phyloP scores from a whole-genome alignment of 1,140 invertebrate genomes.

The Metaphire vulgaris region DNA sequence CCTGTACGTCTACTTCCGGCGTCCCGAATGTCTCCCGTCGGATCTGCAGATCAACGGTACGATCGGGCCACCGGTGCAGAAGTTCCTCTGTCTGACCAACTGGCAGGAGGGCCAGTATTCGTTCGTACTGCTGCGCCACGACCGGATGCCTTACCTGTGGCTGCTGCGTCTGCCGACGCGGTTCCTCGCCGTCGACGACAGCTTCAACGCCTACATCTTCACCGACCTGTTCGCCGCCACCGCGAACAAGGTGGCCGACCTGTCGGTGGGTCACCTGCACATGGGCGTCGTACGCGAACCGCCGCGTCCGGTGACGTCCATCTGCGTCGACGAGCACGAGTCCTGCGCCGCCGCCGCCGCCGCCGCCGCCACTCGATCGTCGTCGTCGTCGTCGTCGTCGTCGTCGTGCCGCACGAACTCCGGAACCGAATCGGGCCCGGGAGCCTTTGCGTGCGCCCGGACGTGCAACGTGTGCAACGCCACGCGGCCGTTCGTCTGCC shows the following conservation, averaged over 20 bases:
- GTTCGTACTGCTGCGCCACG: conserved; percentile 22
- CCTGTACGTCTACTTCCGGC: conserved; percentile 26
- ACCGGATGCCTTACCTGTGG: conserved; percentile 19
- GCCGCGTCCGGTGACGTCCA: conserved; percentile 18
- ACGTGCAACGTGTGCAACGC: conserved; percentile 28
- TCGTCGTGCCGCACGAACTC: conserved; percentile 12
- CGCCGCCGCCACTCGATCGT: not conserved
- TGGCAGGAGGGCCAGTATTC: conserved; percentile 20
- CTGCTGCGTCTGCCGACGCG: conserved; percentile 21
- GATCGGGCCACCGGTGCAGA: conserved; percentile 5
- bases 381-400: not conserved
- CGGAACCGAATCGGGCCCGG: too few species aligned
- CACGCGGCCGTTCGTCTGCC: conserved; percentile 20
- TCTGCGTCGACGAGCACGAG: conserved; percentile 21
- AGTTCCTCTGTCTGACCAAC: conserved; percentile 24
- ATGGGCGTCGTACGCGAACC: conserved; percentile 25
- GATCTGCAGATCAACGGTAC: conserved; percentile 18
- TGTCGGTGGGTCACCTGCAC: conserved; percentile 2
- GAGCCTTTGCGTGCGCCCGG: conserved; percentile 21
- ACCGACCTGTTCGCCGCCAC: conserved; percentile 16
- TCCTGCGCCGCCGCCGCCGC: not conserved
- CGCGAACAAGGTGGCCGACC: not conserved
- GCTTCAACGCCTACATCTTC: conserved; percentile 26
- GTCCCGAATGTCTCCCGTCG: conserved; percentile 22
- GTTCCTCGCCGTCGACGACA: not conserved